A percentile compares a stretch with the other conserved stretches of the same genome.
phyloP scores from a whole-genome alignment of 2,113 vertebrate species.

The Illadopsis cleaveri region DNA sequence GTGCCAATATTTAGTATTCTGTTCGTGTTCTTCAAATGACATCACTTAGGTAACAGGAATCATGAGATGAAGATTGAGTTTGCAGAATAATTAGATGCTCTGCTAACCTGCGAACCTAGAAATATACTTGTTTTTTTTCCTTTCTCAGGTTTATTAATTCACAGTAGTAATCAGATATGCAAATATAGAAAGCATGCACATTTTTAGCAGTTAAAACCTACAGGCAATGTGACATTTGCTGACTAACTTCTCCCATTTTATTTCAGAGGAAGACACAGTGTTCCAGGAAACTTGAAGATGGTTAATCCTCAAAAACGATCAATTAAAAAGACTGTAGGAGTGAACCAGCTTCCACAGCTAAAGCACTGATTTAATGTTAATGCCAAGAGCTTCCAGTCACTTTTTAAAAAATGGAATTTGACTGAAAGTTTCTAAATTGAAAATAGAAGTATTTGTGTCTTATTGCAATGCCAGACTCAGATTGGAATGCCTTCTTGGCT shows the following conservation, averaged over 20 bases:
- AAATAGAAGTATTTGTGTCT: neutral
- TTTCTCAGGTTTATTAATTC: slow-evolving; percentile 13
- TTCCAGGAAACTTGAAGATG: slow-evolving; percentile 56
- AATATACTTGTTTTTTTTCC: neutral
- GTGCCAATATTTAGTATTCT: neutral
- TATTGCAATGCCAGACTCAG: neutral
- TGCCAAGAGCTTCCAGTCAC: neutral
- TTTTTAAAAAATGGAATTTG: neutral
- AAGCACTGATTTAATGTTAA: slow-evolving; percentile 69
- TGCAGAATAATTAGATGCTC: slow-evolving; percentile 22
- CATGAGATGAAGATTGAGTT: neutral
- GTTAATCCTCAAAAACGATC: slow-evolving; percentile 61
- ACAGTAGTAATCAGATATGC: slow-evolving; percentile 1
- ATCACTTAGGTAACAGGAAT: neutral
- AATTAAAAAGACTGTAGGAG: slow-evolving; percentile 67
- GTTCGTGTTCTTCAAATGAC: neutral
- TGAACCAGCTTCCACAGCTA: slow-evolving; percentile 78
- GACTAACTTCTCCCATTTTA: slow-evolving; percentile 33
- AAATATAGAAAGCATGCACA: neutral
- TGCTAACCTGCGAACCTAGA: neutral
- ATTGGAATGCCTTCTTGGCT: neutral
- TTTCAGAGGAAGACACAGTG: slow-evolving; percentile 67
- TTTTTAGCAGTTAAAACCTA: neutral
- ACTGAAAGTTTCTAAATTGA: neutral
- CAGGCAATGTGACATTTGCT: neutral